Base-by-base conservation (phyloP, 2,888 invertebrate genomes). In the Cordilura impudica region DNA sequence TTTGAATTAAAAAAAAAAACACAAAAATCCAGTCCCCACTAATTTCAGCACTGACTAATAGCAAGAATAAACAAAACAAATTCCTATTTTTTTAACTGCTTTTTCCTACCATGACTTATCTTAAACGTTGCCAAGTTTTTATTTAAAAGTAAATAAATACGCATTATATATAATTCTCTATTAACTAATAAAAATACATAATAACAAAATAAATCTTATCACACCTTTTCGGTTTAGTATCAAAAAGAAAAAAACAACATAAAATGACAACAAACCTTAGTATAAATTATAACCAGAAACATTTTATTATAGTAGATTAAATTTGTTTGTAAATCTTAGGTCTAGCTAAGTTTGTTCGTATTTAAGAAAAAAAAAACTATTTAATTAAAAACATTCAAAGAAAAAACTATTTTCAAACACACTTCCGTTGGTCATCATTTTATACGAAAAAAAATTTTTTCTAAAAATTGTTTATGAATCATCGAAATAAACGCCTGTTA, bases 351-450 rank as follows among this genome's bases (percentile, higher is more conserved):
- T 35, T 35, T 35, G 10, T 35, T 10, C 35, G 10, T 35, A 35
- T 4, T 26, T 26, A 4, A 26, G 3, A 26, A 26, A 26, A 35
- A 35, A 35, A 35, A 12, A 1, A 1, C 7, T 35, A 35, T 35
- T 35, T 35, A 35, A 35, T 35, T 35, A 35, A 35, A 35, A 35
- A 31, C 31, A 31, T 35, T 8, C 10, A 35, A 35, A 12, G 8
- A 35, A 35, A 12, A 35, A 2, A 35, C 35, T 8, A 35, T 10
- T 4, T 6, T 5, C 35, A n/a, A 31, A 31, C 72, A 73, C 73
- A 78, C 78, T 73, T 78, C 69, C 78, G 73, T 65, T 78, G 73
- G 49, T 73, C 77, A 73, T 72, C 47, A 31, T 35, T 26, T 45
- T 63, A 43, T 21, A 14, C 31, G 21, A 18, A 31, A 49, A 47